These are phyloP conservation scores for Polylopha cassiicola DNA, from an alignment of 2,888 invertebrate genomes.

Conservation along the genomic window DNA sequence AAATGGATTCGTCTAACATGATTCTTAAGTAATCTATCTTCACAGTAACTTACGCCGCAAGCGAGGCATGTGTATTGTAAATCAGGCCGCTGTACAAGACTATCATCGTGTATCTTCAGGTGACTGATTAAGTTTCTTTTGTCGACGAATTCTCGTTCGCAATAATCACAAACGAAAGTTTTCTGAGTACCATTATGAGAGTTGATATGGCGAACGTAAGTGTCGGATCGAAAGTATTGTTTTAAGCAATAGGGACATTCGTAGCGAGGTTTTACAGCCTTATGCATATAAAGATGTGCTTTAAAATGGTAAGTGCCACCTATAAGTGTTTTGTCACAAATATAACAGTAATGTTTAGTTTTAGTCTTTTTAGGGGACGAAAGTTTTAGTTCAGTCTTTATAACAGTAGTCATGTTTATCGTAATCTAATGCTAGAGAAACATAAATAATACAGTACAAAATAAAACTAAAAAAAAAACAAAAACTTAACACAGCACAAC, in stretches of 20 bases:
- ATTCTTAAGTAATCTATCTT: slow-evolving; percentile 45
- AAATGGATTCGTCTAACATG: slow-evolving; percentile 53
- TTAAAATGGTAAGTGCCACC: slow-evolving; percentile 39
- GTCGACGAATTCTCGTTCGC: slow-evolving; percentile 45
- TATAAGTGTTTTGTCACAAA: slow-evolving; percentile 40
- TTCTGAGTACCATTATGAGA: slow-evolving; percentile 36
- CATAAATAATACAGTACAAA: slow-evolving; percentile 21
- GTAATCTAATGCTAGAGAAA: not conserved
- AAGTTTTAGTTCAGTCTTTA: slow-evolving; percentile 23
- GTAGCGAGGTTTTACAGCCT: slow-evolving; percentile 38
- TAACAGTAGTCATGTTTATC: slow-evolving; percentile 25
- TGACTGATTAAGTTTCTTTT: slow-evolving; percentile 50
- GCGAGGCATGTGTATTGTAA: slow-evolving; percentile 41
- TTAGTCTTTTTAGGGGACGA: slow-evolving; percentile 18
- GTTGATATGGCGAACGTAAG: slow-evolving; percentile 38
- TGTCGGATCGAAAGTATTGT: slow-evolving; percentile 47
- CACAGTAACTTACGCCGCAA: slow-evolving; percentile 45
- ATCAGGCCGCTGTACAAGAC: slow-evolving; percentile 15
- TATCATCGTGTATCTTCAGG: slow-evolving; percentile 48
- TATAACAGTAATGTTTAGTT: slow-evolving; percentile 33
- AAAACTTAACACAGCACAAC: not conserved
- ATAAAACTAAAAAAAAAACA: slow-evolving; percentile 14
- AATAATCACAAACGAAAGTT: slow-evolving; percentile 46
- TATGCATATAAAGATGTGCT: slow-evolving; percentile 46
- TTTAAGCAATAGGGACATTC: slow-evolving; percentile 44